Conservation (phyloP, 2,797 vertebrate species). For the Streptopelia turtur region DNA sequence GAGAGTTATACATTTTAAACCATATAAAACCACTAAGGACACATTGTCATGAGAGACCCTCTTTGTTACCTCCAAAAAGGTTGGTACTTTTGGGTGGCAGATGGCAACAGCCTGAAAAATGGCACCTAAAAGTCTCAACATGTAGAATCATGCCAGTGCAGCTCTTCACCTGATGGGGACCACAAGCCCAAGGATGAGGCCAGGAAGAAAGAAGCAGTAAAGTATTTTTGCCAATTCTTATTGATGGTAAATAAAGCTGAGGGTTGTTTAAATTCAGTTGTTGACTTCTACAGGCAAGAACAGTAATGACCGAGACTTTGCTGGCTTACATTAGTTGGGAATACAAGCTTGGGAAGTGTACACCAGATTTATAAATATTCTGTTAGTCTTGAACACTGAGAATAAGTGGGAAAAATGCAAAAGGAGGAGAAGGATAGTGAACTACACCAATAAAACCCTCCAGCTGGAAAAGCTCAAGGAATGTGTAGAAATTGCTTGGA, state of each 20-base stretch:
- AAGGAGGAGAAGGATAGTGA: neutral
- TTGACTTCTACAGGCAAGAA: accelerated
- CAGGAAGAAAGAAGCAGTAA: neutral
- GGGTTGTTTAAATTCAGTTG: neutral
- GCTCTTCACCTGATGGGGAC: neutral
- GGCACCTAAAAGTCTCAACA: accelerated
- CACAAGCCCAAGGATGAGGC: neutral
- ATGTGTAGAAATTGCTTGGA: neutral
- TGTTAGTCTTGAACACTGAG: neutral
- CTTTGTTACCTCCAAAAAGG: neutral
- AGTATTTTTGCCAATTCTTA: neutral
- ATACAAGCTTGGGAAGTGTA: neutral
- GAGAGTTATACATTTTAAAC: neutral
- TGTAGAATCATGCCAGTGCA: neutral
- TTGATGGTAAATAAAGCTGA: neutral
- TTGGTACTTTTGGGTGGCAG: neutral
- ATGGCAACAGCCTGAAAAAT: neutral
- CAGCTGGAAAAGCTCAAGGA: slow-evolving; percentile 16
- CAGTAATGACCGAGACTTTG: neutral
- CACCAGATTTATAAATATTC: neutral
- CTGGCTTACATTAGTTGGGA: neutral
- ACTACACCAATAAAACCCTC: neutral
- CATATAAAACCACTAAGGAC: neutral
- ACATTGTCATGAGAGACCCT: neutral
- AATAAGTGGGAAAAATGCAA: neutral